Conservation (phyloP, 2,888 invertebrate genomes). For the Drosophila histrio region DNA sequence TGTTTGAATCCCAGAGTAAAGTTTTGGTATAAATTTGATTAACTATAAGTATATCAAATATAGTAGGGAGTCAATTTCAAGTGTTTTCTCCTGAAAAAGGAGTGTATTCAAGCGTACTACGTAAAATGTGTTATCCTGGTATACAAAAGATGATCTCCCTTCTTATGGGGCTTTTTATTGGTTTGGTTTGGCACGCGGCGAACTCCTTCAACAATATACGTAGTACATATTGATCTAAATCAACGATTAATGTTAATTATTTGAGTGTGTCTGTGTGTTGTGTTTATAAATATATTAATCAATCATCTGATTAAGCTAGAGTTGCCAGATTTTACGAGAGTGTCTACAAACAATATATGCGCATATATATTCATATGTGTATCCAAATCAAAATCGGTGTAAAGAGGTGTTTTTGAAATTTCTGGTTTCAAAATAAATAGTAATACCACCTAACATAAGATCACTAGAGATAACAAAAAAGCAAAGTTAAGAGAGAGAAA, state of each 20-base stretch:
- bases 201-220: slow-evolving; percentile 8
- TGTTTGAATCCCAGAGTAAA: background rate
- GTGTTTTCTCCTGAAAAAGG: background rate
- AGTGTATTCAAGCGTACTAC: slow-evolving; percentile 5
- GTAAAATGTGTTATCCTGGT: slow-evolving; percentile 16
- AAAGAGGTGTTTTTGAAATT: slow-evolving; percentile 5
- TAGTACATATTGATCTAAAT: background rate
- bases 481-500: slow-evolving; percentile 1
- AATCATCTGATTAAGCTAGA: slow-evolving; percentile 20
- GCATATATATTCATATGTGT: slow-evolving; percentile 8
- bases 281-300: slow-evolving; percentile 3
- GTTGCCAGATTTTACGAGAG: slow-evolving; percentile 4
- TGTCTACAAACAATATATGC: slow-evolving; percentile 15
- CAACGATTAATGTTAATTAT: slow-evolving; percentile 12
- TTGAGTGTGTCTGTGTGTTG: slow-evolving; percentile 29
- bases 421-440: slow-evolving; percentile 12
- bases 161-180: background rate
- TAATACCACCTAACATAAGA: slow-evolving; percentile 20
- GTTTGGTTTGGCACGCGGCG: slow-evolving; percentile 9
- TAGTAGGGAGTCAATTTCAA: slow-evolving; percentile 16
- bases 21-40: slow-evolving; percentile 3
- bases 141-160: background rate
- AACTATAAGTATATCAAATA: background rate
- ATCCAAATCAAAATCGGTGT: slow-evolving; percentile 12
- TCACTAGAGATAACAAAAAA: slow-evolving; percentile 7